A percentile compares a stretch with the other conserved stretches of the same genome.
These are phyloP conservation scores for Elephas maximus DNA, from an alignment of 2,113 vertebrate species.

Conservation along the genomic window DNA sequence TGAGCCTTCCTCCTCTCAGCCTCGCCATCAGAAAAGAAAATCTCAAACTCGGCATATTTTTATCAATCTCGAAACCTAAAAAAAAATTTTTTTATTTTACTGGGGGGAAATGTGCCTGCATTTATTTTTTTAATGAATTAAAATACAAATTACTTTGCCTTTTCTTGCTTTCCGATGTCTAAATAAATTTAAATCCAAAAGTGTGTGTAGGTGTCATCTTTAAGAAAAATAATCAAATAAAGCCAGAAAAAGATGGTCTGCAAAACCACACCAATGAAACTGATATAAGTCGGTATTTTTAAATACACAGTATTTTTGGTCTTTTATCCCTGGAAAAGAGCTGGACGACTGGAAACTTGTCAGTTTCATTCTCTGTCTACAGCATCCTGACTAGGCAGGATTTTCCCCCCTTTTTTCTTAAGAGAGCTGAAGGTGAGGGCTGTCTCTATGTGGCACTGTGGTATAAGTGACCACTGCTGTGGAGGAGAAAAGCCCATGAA, in stretches of 20 bases:
- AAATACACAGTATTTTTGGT: conserved; percentile 1
- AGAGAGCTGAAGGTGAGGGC: conserved; percentile 61
- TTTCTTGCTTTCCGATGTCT: conserved; percentile 41
- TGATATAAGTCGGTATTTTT: conserved; percentile 18
- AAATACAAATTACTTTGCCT: neutral
- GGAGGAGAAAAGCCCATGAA: conserved; percentile 70
- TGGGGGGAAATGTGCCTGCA: neutral
- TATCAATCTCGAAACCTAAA: neutral
- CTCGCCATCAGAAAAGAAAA: neutral
- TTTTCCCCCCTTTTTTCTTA: neutral
- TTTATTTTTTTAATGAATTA: neutral
- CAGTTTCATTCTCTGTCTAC: neutral
- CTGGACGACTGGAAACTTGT: neutral
- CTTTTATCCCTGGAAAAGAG: conserved; percentile 2
- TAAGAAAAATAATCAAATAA: conserved; percentile 23
- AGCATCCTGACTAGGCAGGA: conserved; percentile 7
- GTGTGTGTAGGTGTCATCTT: conserved; percentile 16
- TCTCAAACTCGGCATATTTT: neutral
- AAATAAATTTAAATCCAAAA: conserved; percentile 34
- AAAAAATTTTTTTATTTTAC: neutral
- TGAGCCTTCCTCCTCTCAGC: neutral
- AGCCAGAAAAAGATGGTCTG: neutral
- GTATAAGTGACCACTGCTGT: conserved; percentile 79
- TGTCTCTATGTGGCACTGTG: conserved; percentile 82
- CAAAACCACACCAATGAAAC: neutral